Percentiles rank a stretch among this genome's conserved stretches.
These are phyloP conservation scores for Molanna angustata DNA, from an alignment of 2,888 invertebrate genomes.

Conservation along the genomic window DNA sequence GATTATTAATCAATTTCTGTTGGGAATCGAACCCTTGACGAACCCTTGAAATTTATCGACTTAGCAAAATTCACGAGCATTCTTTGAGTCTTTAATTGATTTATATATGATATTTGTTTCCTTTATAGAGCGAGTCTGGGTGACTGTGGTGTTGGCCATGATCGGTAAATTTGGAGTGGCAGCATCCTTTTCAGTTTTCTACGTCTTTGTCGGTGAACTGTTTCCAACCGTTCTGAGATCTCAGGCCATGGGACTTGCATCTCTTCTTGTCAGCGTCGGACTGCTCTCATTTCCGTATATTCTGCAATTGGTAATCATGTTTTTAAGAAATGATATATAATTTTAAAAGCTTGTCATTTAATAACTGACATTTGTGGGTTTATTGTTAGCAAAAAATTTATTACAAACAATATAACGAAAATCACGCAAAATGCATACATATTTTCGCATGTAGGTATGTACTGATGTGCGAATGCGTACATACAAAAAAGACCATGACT, in stretches of 20 bases:
- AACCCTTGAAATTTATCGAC: too few species aligned
- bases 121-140: slow-evolving; percentile 57
- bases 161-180: slow-evolving; percentile 66
- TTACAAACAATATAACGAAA: too few species aligned
- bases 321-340: too few species aligned
- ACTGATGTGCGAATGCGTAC: too few species aligned
- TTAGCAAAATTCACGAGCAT: too few species aligned
- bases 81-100: too few species aligned
- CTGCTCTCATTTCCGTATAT: slow-evolving; percentile 63
- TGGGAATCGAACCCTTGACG: too few species aligned
- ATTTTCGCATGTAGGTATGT: too few species aligned
- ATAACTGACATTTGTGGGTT: not conserved
- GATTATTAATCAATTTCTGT: too few species aligned
- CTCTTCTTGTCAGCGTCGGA: slow-evolving; percentile 62
- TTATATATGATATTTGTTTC: not conserved
- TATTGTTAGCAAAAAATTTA: not conserved
- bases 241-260: slow-evolving; percentile 65
- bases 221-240: slow-evolving; percentile 64
- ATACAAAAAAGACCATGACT: too few species aligned
- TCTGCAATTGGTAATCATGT: slow-evolving; percentile 52
- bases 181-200: slow-evolving; percentile 66
- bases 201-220: slow-evolving; percentile 66
- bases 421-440: too few species aligned
- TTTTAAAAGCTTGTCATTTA: not conserved
- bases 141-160: slow-evolving; percentile 63